Evolutionary conservation across 2,888 invertebrate species (phyloP).

Genomic region (Spilarctia lutea): DNA sequence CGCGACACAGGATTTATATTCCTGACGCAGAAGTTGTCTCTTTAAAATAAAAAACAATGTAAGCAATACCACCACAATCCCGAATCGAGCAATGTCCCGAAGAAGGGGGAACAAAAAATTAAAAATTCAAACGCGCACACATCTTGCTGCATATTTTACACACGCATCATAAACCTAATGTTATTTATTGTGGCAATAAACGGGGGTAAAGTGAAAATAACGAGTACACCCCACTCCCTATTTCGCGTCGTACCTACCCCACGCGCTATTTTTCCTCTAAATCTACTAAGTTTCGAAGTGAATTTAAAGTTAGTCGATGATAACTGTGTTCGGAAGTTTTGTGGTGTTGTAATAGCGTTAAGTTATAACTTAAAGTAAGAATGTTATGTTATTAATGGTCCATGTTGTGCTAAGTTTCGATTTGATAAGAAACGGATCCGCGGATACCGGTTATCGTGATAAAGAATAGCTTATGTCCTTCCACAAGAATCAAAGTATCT

Average conservation of each 20-base stretch:
- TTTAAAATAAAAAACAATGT: background rate
- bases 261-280: conserved; percentile 33
- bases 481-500: too few species aligned
- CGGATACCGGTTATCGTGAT: too few species aligned
- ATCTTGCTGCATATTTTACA: conserved; percentile 48
- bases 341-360: background rate
- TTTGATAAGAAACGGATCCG: background rate
- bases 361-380: background rate
- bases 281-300: conserved; percentile 39
- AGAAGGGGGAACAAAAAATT: conserved; percentile 12
- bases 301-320: conserved; percentile 39
- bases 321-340: background rate
- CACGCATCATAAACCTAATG: conserved; percentile 59
- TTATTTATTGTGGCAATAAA: conserved; percentile 61
- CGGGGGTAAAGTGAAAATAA: conserved; percentile 55
- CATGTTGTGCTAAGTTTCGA: background rate
- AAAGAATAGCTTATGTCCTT: too few species aligned
- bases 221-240: conserved; percentile 31
- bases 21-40: too few species aligned
- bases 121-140: conserved; percentile 40
- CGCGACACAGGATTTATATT: too few species aligned
- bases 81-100: background rate
- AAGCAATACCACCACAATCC: background rate
- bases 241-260: conserved; percentile 24
- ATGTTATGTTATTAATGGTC: background rate